Percentiles rank a stretch among this genome's conserved stretches.
phyloP scores from a whole-genome alignment of 2,797 vertebrate genomes.

The Manis crassicaudata region DNA sequence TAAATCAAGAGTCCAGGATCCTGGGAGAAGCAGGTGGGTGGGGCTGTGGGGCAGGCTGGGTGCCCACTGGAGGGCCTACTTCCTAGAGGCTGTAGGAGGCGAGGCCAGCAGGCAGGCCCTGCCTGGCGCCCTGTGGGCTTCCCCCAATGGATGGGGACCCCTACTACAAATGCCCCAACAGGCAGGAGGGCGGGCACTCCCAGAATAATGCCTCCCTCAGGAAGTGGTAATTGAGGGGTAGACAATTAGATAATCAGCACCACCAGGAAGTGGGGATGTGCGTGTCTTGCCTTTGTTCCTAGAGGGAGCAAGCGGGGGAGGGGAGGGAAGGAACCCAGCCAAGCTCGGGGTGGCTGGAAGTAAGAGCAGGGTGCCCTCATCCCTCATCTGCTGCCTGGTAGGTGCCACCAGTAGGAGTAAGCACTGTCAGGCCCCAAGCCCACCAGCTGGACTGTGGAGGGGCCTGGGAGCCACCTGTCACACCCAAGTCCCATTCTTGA shows the following conservation, averaged over 20 bases:
- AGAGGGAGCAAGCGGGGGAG: not conserved
- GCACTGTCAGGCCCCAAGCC: not conserved
- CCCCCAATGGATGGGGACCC: not conserved
- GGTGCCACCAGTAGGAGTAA: not conserved
- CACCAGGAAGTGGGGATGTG: constrained; percentile 82
- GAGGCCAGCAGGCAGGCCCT: not conserved
- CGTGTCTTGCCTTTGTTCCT: constrained; percentile 58
- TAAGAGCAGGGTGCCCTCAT: not conserved
- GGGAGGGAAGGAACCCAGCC: constrained; percentile 36
- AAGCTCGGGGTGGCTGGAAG: not conserved
- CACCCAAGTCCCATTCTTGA: not conserved
- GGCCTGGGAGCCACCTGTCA: not conserved
- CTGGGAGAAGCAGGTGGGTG: not conserved
- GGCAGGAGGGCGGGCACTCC: constrained; percentile 62
- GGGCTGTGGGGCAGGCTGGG: rapidly evolving
- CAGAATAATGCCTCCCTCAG: constrained; percentile 78
- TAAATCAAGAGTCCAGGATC: not conserved
- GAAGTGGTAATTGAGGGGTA: constrained; percentile 82
- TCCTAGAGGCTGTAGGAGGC: not conserved
- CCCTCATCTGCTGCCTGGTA: not conserved
- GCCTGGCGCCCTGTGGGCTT: not conserved
- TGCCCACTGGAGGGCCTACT: not conserved
- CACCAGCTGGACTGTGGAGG: not conserved
- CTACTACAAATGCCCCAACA: not conserved
- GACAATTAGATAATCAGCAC: constrained; percentile 83